Percentiles rank a stretch among this genome's conserved stretches.
These are phyloP conservation scores for Tachycineta bicolor DNA, from an alignment of 2,113 vertebrate genomes.

Conservation along the genomic window DNA sequence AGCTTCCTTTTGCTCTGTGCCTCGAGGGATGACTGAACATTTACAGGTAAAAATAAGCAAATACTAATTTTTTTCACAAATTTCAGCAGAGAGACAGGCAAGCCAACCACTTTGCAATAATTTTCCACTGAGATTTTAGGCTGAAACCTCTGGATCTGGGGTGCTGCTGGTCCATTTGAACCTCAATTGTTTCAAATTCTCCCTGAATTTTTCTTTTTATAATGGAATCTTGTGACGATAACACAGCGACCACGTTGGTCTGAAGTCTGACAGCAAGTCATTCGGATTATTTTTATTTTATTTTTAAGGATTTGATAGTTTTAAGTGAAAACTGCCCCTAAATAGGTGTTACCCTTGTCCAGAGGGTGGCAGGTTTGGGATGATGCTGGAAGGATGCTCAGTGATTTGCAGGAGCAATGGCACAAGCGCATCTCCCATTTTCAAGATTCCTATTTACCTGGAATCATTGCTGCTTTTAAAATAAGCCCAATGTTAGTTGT, in stretches of 20 bases:
- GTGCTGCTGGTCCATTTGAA: background rate
- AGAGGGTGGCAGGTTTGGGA: background rate
- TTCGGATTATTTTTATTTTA: background rate
- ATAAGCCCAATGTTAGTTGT: accelerated
- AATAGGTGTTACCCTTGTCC: accelerated
- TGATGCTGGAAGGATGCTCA: background rate
- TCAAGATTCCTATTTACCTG: accelerated
- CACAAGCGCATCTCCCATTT: accelerated
- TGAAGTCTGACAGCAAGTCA: background rate
- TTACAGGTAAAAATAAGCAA: background rate
- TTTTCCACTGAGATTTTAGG: background rate
- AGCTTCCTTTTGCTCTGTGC: background rate
- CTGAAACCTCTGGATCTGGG: background rate
- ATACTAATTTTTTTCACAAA: background rate
- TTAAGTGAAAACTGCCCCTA: background rate
- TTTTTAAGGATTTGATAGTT: background rate
- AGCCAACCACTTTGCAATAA: background rate
- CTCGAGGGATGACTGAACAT: background rate
- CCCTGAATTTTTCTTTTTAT: background rate
- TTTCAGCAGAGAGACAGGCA: background rate
- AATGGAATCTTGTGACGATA: accelerated
- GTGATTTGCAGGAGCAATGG: background rate
- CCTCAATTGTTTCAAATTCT: accelerated
- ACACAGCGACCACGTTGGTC: accelerated
- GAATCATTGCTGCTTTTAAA: accelerated